Conservation (phyloP, 1,140 invertebrate genomes). For the Zaprionus tsacasi region DNA sequence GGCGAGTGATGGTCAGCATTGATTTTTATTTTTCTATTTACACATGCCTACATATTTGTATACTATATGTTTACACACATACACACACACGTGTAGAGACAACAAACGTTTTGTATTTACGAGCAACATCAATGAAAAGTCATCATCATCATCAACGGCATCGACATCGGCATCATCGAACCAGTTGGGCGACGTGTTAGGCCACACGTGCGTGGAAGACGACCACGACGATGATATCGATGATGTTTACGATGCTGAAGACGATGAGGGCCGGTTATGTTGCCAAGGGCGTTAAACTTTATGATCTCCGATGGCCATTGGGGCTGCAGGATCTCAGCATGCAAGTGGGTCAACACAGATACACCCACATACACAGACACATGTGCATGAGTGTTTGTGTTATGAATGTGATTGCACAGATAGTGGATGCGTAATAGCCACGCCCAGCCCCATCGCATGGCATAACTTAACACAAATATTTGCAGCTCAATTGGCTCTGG, state of each 20-base stretch:
- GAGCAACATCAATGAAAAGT: slow-evolving; percentile 50
- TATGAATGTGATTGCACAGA: slow-evolving; percentile 8
- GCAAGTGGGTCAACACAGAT: slow-evolving; percentile 59
- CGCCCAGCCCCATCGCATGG: slow-evolving; percentile 40
- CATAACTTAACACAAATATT: slow-evolving; percentile 60
- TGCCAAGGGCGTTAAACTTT: slow-evolving; percentile 58
- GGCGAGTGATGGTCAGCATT: slow-evolving; percentile 56
- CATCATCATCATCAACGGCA: slow-evolving; percentile 23
- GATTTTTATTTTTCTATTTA: slow-evolving; percentile 17
- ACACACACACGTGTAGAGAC: background rate
- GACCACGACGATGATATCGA: slow-evolving; percentile 6
- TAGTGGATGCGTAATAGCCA: slow-evolving; percentile 49
- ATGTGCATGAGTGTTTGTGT: slow-evolving; percentile 8
- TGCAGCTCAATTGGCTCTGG: slow-evolving; percentile 42
- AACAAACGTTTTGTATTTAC: slow-evolving; percentile 48
- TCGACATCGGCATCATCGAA: slow-evolving; percentile 38
- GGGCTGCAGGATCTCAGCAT: slow-evolving; percentile 44
- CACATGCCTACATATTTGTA: background rate
- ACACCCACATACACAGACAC: too few relatives aligned
- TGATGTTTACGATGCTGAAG: slow-evolving; percentile 22
- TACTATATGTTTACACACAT: background rate
- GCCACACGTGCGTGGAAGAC: slow-evolving; percentile 56
- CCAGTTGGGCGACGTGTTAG: slow-evolving; percentile 49
- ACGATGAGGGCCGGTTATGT: slow-evolving; percentile 15
- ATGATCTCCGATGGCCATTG: slow-evolving; percentile 47